These are phyloP conservation scores for Gymnorhina tibicen DNA, from an alignment of 2,113 vertebrate genomes.

Conservation along the genomic window DNA sequence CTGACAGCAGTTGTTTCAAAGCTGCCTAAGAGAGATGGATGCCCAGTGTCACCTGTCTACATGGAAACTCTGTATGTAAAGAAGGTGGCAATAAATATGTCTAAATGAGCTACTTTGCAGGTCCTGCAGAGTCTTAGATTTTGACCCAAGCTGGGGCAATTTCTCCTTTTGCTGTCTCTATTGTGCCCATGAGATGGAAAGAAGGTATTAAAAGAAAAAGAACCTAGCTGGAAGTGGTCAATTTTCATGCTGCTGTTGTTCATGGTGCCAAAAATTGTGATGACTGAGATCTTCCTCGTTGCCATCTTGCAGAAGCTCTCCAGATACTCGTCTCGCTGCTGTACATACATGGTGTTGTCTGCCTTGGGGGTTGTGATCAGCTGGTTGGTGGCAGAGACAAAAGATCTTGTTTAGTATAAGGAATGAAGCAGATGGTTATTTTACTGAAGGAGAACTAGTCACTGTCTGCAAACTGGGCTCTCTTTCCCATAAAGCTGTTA, in stretches of 20 bases:
- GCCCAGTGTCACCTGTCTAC: neutral
- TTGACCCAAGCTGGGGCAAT: neutral
- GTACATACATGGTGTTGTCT: slow-evolving; percentile 89
- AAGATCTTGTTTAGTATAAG: slow-evolving; percentile 28
- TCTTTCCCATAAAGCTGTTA: neutral
- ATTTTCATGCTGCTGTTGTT: slow-evolving; percentile 98
- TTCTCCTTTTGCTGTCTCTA: neutral
- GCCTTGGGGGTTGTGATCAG: slow-evolving; percentile 88
- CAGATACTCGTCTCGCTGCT: slow-evolving; percentile 95
- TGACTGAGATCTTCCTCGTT: slow-evolving; percentile 91
- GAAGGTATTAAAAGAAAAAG: neutral
- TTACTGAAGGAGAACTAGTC: neutral
- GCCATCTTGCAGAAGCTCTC: slow-evolving; percentile 99
- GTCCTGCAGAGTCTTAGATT: neutral
- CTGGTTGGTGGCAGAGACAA: slow-evolving; percentile 71
- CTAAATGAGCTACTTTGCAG: neutral
- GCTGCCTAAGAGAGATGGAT: neutral
- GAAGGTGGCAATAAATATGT: neutral
- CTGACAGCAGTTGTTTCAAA: neutral
- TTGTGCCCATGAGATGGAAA: neutral
- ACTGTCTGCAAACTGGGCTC: neutral
- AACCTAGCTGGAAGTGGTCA: slow-evolving; percentile 98
- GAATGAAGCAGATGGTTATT: neutral
- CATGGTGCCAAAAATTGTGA: slow-evolving; percentile 90
- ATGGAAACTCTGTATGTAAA: neutral